Evolutionary conservation across 2,888 invertebrate genomes (phyloP), one percentile per base, ranked within the genome.

Genomic region (Oxycera nigricornis): DNA sequence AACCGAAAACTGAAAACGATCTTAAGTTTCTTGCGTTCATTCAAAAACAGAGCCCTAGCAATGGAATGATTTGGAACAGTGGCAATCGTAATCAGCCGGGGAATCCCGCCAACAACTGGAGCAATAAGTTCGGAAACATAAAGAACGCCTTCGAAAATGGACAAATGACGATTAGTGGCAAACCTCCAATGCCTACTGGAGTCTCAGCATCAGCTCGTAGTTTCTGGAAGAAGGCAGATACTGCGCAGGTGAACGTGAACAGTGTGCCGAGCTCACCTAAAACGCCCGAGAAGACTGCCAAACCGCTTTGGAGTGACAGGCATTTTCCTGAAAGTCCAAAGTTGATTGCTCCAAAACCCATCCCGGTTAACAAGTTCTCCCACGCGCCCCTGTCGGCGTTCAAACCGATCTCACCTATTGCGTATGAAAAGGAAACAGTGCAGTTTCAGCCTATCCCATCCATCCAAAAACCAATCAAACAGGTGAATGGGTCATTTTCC

Each of bases 1-100:
- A 90, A 78, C 93, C 94, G 0, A 94, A 92, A 84, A 95, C 95
- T 0, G 94, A 94, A 70, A 94, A 93, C 80, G 95, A 95, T 82
- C 88, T 89, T 73, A 95, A 95, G 81, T 95, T 95, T 81, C 84
- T 94, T 67, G 94, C 94, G 0, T 91, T 95, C 79, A 91, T 95
- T 81, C 91, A 91, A 78, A 93, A 92, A 80, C 90, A 91, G 78
- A 92, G 89, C 80, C 88, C 90, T 57, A 87, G 84, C 41, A 82
- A 84, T 1, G 83, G 83, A 1, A 73, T 82, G 1, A 82, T 82
- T n/a, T 85, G 84, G 83, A 84, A 65, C 73, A 83, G 80, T 76
- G 82, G 77, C 1, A 80, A 79, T 61, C 83, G 30, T 0, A 31
- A 14, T 14, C 46, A 68, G n/a, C 1, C 70, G 22, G 70, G 70